Base-by-base conservation (phyloP, 2,888 invertebrate species). In the Beris morrisii region DNA sequence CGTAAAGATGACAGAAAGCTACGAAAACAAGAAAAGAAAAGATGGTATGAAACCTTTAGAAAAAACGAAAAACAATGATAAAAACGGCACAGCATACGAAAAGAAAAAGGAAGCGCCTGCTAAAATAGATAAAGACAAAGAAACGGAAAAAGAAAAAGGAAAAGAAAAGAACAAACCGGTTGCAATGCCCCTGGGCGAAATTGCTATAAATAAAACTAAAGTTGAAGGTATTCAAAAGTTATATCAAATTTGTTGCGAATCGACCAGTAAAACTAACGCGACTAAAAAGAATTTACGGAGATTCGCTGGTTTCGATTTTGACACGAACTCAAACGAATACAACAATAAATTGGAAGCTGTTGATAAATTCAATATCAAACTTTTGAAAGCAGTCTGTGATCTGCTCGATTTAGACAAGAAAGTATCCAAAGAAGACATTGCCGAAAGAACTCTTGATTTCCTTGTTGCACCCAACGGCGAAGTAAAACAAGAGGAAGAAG, bases 241-340 rank as follows among this genome's bases (percentile, higher is more conserved):
- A 32, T 77, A 81, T 70, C 76, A 77, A 69, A 76, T 80, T 52
- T 79, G 80, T 65, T 81, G 78, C 70, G 79, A 78, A n/a, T 74
- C 75, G 3, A 75, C 76, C 61, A 80, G 79, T 43, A 81, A 81
- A 69, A 76, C 77, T 65, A 80, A 81, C 73, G 77, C 80, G 22
- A 78, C 92, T 30, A 92, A 92, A 77, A 88, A 88, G 71, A 91
- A 92, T 78, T 85, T 93, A 61, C 86, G 90, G 74, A 87, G 88
- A 76, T 93, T 93, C 83, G 88, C 86, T 75, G 93, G 93, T 4
- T 93, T 92, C 79, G 87, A 89, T 73, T 93, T 92, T 82, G 84
- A 86, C 56, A 86, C 87, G 73, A 88, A 88, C 73, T 88, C 90
- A 1, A 82, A 87, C 13, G 91, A 91, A 69, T 91, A 88, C 79